Conservation (phyloP, 2,888 invertebrate species). For the Cephus pygmeus region DNA sequence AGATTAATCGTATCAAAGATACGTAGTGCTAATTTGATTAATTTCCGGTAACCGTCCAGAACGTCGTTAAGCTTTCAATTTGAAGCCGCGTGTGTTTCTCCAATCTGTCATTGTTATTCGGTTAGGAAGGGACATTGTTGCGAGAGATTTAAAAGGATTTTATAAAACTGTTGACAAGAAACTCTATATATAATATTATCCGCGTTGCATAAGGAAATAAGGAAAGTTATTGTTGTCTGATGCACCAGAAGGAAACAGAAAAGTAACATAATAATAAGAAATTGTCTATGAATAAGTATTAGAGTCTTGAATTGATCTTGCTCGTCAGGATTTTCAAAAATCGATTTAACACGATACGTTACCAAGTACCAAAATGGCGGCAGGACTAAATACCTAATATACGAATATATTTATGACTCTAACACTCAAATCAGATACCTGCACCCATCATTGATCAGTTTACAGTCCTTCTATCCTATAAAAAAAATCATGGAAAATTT, state of each 20-base stretch:
- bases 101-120: constrained; percentile 33
- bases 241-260: constrained; percentile 1
- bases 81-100: not conserved
- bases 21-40: not conserved
- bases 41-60: constrained; percentile 6
- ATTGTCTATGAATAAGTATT: too few species aligned
- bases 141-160: constrained; percentile 6
- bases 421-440: not conserved
- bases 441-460: not conserved
- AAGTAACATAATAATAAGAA: too few species aligned
- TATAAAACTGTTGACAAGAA: not conserved
- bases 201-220: not conserved
- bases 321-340: too few species aligned
- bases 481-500: not conserved
- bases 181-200: not conserved
- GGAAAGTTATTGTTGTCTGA: constrained; percentile 9
- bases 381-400: not conserved
- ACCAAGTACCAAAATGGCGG: too few species aligned
- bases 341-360: too few species aligned
- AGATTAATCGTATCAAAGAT: too few species aligned
- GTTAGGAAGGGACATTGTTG: constrained; percentile 20
- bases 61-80: constrained; percentile 7
- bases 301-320: too few species aligned
- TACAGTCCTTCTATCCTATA: not conserved
- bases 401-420: not conserved